phyloP scores from a whole-genome alignment of 2,888 invertebrate genomes.

The Alloplasta piceator region DNA sequence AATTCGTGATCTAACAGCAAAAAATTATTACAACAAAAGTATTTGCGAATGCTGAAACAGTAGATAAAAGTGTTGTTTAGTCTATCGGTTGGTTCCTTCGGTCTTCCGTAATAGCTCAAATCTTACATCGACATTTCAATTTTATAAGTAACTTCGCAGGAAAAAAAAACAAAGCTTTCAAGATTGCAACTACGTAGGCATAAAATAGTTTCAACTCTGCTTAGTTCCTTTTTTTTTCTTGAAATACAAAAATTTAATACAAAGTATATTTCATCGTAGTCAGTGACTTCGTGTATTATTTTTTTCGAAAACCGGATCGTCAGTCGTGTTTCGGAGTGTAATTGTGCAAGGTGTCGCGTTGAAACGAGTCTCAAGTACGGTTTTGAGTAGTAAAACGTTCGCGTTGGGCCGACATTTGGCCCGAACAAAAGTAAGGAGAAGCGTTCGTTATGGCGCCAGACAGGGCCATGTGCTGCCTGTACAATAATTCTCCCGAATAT shows the following conservation, averaged over 20 bases:
- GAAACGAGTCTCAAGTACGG: constrained; percentile 13
- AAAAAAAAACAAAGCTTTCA: too few relatives aligned
- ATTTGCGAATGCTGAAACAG: too few relatives aligned
- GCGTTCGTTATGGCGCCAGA: constrained; percentile 75
- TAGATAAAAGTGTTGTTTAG: too few relatives aligned
- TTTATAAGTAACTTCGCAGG: too few relatives aligned
- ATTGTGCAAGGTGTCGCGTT: constrained; percentile 48
- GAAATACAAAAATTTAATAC: constrained; percentile 52
- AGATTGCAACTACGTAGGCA: too few relatives aligned
- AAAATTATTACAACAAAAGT: too few relatives aligned
- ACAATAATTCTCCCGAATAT: constrained; percentile 36
- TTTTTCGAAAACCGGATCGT: constrained; percentile 28
- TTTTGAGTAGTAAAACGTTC: constrained; percentile 2
- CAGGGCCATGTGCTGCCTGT: constrained; percentile 75
- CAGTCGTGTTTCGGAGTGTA: constrained; percentile 35
- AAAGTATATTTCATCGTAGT: constrained; percentile 35
- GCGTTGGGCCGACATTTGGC: not conserved
- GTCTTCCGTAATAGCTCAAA: too few relatives aligned
- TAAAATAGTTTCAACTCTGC: too few relatives aligned
- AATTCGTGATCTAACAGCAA: not conserved
- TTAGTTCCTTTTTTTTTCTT: not conserved
- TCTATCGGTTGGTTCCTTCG: too few relatives aligned
- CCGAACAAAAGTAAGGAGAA: constrained; percentile 17
- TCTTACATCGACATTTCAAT: too few relatives aligned
- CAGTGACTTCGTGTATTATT: constrained; percentile 16